These are phyloP conservation scores for Callionymus lyra DNA, from an alignment of 2,113 vertebrate species.

Conservation along the genomic window DNA sequence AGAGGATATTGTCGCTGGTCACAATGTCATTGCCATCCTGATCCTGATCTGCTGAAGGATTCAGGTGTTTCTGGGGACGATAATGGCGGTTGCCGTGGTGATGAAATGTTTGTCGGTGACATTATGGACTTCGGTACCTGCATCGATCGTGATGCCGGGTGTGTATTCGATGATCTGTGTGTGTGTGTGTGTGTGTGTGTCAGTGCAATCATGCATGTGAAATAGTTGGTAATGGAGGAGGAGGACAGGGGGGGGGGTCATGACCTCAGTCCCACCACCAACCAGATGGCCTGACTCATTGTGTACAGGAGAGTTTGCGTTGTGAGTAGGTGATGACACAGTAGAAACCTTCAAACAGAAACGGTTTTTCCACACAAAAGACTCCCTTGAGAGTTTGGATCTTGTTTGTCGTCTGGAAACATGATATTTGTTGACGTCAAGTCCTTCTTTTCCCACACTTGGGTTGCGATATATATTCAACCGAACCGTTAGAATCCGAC, in stretches of 20 bases:
- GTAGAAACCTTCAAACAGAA: neutral
- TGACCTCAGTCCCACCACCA: slow-evolving; percentile 52
- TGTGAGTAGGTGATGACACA: slow-evolving; percentile 4
- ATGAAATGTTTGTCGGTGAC: too few species aligned
- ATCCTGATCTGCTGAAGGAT: too few species aligned
- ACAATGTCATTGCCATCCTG: too few species aligned
- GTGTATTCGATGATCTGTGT: neutral
- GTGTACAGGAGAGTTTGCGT: neutral
- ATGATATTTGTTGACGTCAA: neutral
- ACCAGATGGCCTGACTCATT: slow-evolving; percentile 40
- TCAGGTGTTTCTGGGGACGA: too few species aligned
- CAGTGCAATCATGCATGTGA: slow-evolving; percentile 1
- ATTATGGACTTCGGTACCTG: too few species aligned
- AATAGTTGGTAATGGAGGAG: slow-evolving; percentile 15
- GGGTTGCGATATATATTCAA: too few species aligned
- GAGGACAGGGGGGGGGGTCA: slow-evolving; percentile 31
- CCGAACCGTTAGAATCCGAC: neutral
- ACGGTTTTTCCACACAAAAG: neutral
- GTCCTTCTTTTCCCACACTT: too few species aligned
- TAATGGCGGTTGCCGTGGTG: too few species aligned
- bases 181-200: slow-evolving; percentile 4
- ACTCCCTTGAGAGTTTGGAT: neutral
- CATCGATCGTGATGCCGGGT: too few species aligned
- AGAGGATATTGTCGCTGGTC: too few species aligned
- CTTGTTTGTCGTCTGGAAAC: neutral